phyloP scores from a whole-genome alignment of 1,140 invertebrate genomes.

The Magallana ariakensis region DNA sequence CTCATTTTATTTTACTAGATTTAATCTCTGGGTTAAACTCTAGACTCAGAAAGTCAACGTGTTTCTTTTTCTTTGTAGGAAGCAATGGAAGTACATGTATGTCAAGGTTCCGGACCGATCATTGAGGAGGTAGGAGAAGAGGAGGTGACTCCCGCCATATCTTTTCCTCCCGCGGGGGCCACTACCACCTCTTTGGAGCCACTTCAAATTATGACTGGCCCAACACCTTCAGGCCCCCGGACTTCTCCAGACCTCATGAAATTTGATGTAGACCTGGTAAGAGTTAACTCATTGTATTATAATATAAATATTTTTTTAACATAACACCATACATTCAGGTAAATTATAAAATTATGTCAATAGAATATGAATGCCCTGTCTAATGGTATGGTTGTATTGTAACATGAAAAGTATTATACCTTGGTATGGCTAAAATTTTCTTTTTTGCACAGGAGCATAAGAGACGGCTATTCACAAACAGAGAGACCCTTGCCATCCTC shows the following conservation, averaged over 20 bases:
- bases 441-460: neutral
- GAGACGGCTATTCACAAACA: neutral
- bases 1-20: neutral
- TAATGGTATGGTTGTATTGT: no score
- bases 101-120: neutral
- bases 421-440: neutral
- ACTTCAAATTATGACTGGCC: neutral
- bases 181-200: neutral
- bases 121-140: neutral
- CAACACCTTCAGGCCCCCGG: neutral
- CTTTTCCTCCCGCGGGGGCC: neutral
- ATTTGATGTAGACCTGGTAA: neutral
- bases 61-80: neutral
- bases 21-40: neutral
- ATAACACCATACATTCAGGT: no score
- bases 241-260: neutral
- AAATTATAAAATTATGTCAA: no score
- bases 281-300: neutral
- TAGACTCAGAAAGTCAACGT: neutral
- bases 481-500: neutral
- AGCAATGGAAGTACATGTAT: neutral
- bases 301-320: no score
- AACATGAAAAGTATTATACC: neutral
- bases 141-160: neutral
- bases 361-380: no score